Base-by-base conservation (phyloP, 1,140 invertebrate genomes). In the Macrosteles quadrilineatus region DNA sequence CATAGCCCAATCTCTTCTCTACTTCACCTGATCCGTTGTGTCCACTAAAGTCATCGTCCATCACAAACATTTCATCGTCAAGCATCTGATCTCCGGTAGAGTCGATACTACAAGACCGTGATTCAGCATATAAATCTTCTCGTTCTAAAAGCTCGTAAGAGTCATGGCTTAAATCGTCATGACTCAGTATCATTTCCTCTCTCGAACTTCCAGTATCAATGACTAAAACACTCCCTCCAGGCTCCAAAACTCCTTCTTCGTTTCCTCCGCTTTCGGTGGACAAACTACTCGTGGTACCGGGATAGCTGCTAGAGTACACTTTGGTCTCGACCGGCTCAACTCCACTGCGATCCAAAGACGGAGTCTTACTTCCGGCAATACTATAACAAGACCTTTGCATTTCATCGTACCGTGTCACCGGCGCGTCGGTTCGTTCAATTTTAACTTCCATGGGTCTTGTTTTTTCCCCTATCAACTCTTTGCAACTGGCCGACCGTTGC, bases 131-230 rank as follows among this genome's bases (percentile, higher is more conserved):
- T 31, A 66, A 30, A 17, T 68, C 71, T 65, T 79, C 77, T 67
- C 76, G 74, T 78, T 95, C 92, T 47, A 94, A 83, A 17, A 94
- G 78, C 76, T 95, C 93, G 79, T 94, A 95, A 73, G 92, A 94
- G 79, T 94, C 93, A 78, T 94, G 93, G 12, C 91, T 93, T 2
- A 94, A 81, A 81, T 95, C 92, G 77, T 95, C 93, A 78, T 93
- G 91, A 1, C 91, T 92, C 31, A 84, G 72, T 70, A 90, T 45
- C 4, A 75, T 72, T 29, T 76, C 74, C 40, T 78, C 77, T 59
- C 75, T 69, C 2, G 74, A 76, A 36, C 74, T 76, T 25, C 74
- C 71, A 23, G 71, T 72, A 29, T 76, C 75, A n/a, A 76, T 73
- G 25, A 75, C 73, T 6, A 76, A 59, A 45, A 77, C 73, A 50